Evolutionary conservation across 2,797 vertebrate species (phyloP).

Genomic region (Poliocrania exsul): DNA sequence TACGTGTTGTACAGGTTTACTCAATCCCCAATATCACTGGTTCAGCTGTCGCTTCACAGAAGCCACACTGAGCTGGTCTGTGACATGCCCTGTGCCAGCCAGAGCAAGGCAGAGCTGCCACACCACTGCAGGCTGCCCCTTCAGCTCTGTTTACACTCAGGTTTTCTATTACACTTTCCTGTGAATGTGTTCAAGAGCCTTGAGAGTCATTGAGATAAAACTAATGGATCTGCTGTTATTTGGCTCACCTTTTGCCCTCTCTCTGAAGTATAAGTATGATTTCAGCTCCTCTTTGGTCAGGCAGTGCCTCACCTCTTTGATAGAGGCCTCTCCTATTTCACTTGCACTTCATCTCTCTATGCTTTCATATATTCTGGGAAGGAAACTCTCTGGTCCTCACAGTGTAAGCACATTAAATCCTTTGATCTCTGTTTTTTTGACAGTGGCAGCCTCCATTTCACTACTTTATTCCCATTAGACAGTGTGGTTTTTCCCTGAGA

Average conservation of each 20-base stretch:
- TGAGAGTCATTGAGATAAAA: not conserved
- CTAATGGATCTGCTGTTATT: not conserved
- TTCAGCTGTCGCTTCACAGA: not conserved
- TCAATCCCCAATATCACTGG: fast-evolving
- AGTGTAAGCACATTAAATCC: not conserved
- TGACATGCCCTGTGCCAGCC: not conserved
- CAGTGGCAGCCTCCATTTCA: not conserved
- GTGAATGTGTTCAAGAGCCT: not conserved
- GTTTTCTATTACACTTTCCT: fast-evolving
- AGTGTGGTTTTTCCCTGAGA: not conserved
- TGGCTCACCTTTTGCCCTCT: not conserved
- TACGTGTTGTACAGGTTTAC: fast-evolving
- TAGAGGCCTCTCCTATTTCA: not conserved
- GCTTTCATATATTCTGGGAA: not conserved
- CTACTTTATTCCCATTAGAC: not conserved
- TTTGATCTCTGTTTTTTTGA: not conserved
- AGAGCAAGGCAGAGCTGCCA: not conserved
- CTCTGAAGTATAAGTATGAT: not conserved
- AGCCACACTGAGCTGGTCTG: fast-evolving
- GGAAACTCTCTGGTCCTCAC: not conserved
- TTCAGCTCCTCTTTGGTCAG: not conserved
- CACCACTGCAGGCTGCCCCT: too few species aligned
- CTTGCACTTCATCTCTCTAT: not conserved
- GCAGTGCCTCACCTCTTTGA: not conserved
- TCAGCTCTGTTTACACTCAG: not conserved